Conservation (phyloP, 2,888 invertebrate species). For the Pelosia muscerda region DNA sequence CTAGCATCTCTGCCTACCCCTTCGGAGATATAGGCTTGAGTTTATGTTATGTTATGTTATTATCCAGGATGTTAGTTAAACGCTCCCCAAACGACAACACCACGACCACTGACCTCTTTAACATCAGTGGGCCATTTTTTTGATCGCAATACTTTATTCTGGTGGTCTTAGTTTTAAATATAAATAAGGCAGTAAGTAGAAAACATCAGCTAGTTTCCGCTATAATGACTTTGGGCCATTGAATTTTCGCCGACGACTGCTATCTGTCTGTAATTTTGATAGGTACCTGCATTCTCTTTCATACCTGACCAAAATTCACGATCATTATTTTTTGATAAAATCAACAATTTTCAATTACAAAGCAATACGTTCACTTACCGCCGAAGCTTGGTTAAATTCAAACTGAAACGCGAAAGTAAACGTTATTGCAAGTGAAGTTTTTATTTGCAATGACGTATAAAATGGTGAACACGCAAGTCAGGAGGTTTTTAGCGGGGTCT, state of each 20-base stretch:
- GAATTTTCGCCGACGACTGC: neutral
- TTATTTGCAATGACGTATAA: constrained; percentile 67
- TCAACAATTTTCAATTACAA: neutral
- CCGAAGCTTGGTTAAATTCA: neutral
- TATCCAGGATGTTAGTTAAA: too few species aligned
- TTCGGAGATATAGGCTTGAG: too few species aligned
- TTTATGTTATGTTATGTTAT: too few species aligned
- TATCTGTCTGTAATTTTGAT: neutral
- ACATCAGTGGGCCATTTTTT: too few species aligned
- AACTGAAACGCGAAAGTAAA: constrained; percentile 12
- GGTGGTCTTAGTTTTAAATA: too few species aligned
- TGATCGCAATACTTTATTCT: too few species aligned
- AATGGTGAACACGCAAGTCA: constrained; percentile 75
- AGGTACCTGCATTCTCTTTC: neutral
- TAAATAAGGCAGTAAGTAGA: too few species aligned
- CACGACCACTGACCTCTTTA: too few species aligned
- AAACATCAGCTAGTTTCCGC: too few species aligned
- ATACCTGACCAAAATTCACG: neutral
- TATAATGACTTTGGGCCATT: neutral
- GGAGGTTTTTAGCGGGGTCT: constrained; percentile 69
- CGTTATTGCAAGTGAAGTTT: constrained; percentile 19
- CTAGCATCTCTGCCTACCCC: too few species aligned
- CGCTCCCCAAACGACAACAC: too few species aligned
- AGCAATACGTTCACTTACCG: neutral
- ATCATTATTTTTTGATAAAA: neutral